These are phyloP conservation scores for Reticulitermes lucifugus DNA, from an alignment of 2,888 invertebrate species.

Conservation along the genomic window DNA sequence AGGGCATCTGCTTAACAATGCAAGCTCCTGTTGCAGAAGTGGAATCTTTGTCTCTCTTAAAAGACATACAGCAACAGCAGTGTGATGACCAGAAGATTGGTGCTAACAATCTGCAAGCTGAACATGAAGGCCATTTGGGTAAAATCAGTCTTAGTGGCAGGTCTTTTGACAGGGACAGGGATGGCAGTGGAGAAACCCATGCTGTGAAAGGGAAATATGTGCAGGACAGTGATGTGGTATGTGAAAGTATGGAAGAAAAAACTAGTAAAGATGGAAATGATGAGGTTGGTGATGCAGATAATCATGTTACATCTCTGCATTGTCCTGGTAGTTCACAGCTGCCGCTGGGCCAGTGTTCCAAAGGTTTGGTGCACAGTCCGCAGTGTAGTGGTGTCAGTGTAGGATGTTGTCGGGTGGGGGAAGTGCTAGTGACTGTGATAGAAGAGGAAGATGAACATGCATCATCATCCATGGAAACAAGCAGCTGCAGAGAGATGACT, in stretches of 20 bases:
- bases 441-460: constrained; percentile 69
- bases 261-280: not conserved
- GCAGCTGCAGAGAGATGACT: constrained; percentile 67
- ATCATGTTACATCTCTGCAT: not conserved
- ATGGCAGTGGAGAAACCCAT: not conserved
- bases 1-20: not conserved
- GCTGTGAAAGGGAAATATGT: not conserved
- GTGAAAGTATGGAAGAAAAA: not conserved
- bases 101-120: not conserved
- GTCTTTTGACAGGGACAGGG: not conserved
- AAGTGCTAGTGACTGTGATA: constrained; percentile 65
- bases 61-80: not conserved
- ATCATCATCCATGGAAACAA: constrained; percentile 56
- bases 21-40: not conserved
- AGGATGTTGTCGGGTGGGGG: constrained; percentile 29
- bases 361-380: not conserved
- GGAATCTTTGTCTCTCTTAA: not conserved
- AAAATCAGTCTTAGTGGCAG: too few species aligned
- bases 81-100: not conserved
- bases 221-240: not conserved
- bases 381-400: constrained; percentile 18
- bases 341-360: not conserved
- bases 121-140: not conserved
- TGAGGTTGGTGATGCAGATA: constrained; percentile 8
- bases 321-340: not conserved